A percentile compares a stretch with the other conserved stretches of the same genome.
phyloP scores from a whole-genome alignment of 2,797 vertebrate species.

The Okamejei kenojei region DNA sequence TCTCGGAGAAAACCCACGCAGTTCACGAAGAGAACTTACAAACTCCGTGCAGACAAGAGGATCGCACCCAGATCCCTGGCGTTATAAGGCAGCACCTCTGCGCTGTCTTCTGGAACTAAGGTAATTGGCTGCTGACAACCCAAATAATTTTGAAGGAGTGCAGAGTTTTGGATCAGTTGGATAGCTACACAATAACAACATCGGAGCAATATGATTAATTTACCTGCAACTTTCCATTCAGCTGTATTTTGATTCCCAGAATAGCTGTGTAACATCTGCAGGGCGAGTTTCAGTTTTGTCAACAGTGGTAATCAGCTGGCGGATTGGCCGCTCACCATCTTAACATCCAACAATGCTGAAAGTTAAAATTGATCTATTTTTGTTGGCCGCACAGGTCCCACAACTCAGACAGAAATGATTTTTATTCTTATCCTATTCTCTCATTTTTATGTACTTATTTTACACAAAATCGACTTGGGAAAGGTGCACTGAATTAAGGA shows the following conservation, averaged over 20 bases:
- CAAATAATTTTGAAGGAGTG: background rate
- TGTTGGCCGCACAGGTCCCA: background rate
- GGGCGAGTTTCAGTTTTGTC: background rate
- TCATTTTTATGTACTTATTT: too few species aligned
- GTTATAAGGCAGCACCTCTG: too few species aligned
- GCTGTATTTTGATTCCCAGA: background rate
- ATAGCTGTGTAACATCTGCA: background rate
- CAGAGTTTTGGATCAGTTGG: background rate
- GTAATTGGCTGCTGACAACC: background rate
- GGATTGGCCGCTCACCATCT: background rate
- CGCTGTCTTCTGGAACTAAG: too few species aligned
- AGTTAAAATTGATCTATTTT: background rate
- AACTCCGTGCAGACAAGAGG: too few species aligned
- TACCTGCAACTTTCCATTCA: background rate
- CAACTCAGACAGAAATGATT: background rate
- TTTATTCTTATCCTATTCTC: background rate
- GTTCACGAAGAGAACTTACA: too few species aligned
- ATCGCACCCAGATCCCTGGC: too few species aligned
- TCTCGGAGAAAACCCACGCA: too few species aligned
- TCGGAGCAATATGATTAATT: background rate
- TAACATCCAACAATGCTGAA: background rate
- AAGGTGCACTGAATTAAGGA: too few species aligned
- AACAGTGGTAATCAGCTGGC: background rate
- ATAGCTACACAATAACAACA: background rate
- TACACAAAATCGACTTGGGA: background rate